Evolutionary conservation across 2,888 invertebrate genomes (phyloP), one percentile per base, ranked within the genome.

Genomic region (Agrotis clavis): DNA sequence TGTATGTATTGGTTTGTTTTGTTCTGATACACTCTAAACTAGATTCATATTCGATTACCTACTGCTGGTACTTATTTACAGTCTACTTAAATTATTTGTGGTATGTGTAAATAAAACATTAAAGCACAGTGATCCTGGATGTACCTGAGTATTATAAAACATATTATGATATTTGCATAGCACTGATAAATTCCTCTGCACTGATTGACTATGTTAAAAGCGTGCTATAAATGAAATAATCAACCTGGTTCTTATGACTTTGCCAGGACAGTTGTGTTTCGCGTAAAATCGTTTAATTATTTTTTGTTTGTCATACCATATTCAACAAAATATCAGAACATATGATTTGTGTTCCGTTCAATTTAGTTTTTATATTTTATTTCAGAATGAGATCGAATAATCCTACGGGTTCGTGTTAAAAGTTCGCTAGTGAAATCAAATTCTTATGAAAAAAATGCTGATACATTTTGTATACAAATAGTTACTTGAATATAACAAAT

Each of bases 381-480:
- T 73, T 79, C n/a, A 53, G 61, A 67, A 67, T 63, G 74, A 69
- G 63, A 60, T 73, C 51, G 66, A 56, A 66, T 67, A 45, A 66
- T 53, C 35, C 16, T 53, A 54, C 11, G 61, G 75, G 48, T 67
- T 50, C 45, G 56, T 57, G 66, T 57, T 71, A 62, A 83, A 75
- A 63, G 71, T 81, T 70, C 67, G 71, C 71, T 81, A 80, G 59
- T 67, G 45, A 76, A 83, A 77, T 69, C 62, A 41, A 77, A 84
- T 77, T 88, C 87, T 88, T 87, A 89, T 89, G 87, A 88, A 79
- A 74, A 80, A 83, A 87, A 77, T 83, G 81, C 80, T 87, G 78
- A 84, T 77, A 86, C 82, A 75, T 84, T 86, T 85, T 89, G 83
- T 88, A 90, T 87, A 87, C 83, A 85, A 82, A 85, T 82, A 81